Conservation (phyloP, 2,888 invertebrate genomes). For the Dryocosmus kuriphilus region DNA sequence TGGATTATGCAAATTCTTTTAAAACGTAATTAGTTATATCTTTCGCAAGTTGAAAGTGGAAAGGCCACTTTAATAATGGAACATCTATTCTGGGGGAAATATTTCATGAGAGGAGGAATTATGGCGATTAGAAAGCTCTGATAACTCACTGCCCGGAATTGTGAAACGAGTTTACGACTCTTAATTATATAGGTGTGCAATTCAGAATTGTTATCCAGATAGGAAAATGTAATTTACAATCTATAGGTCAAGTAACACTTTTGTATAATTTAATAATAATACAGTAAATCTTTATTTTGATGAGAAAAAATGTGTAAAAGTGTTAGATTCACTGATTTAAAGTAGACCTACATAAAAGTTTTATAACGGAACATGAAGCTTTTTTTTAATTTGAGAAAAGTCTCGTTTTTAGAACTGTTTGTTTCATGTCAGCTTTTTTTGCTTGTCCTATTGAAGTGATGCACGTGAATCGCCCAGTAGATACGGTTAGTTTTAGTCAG, state of each 20-base stretch:
- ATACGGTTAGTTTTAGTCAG: conserved; percentile 26
- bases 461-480: conserved; percentile 12
- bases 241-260: not conserved
- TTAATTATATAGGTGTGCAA: conserved; percentile 6
- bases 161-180: conserved; percentile 15
- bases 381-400: not conserved
- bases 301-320: too few relatives aligned
- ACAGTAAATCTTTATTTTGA: too few relatives aligned
- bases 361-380: too few relatives aligned
- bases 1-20: not conserved
- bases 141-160: conserved; percentile 4
- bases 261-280: not conserved
- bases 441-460: conserved; percentile 5
- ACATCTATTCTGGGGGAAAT: not conserved
- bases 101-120: conserved; percentile 4
- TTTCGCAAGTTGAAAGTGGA: not conserved
- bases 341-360: too few relatives aligned
- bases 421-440: conserved; percentile 11
- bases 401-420: not conserved
- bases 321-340: too few relatives aligned
- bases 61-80: not conserved
- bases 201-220: not conserved
- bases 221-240: not conserved
- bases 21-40: conserved; percentile 4
- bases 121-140: conserved; percentile 25